Evolutionary conservation across 2,113 vertebrate species (phyloP), one percentile per base, ranked within the genome.

Genomic region (Nothoprocta pentlandii): DNA sequence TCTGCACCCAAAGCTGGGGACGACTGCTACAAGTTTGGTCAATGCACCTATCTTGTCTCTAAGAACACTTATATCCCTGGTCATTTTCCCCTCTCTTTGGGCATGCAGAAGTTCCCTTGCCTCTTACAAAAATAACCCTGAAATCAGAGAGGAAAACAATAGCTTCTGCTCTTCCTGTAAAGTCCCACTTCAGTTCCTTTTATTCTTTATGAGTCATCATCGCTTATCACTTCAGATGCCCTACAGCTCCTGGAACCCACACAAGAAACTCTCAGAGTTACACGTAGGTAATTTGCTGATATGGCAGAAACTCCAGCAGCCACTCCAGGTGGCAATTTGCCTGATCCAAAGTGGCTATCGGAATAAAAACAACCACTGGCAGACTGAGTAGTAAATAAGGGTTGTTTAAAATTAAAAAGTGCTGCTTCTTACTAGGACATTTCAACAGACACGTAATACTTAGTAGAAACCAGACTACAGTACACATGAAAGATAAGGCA

Each of bases 261-360:
- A 87, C 81, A 92, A 86, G 89, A 95, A 94, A 80, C 64, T 91
- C 42, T 47, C 87, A 85, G 92, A 92, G 78, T 93, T 91, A 92
- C 54, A 87, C n/a, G 91, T 80, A 80, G 23, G 70, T 77, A 59
- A 82, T 92, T 92, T 87, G 67, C 79, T 87, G 87, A 80, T 89
- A 87, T 77, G 34, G 81, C 23, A 91, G 66, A 68, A 15, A 59
- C 26, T 92, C 79, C 26, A 94, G 61, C 41, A 87, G 44, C 16
- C 16, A 89, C 34, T 92, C 75, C n/a, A 84, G 89, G 66, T 3
- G 68, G 39, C 25, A 53, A 78, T 58, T 81, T 3, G 0, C 59
- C 82, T 80, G 39, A 86, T 41, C 39, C 42, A 63, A 8, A 12
- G 17, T 28, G 20, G 30, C 36, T 28, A 77, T 16, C 36, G 54